Evolutionary conservation across 1,140 invertebrate genomes (phyloP).

Genomic region (Cardiocondyla obscurior): DNA sequence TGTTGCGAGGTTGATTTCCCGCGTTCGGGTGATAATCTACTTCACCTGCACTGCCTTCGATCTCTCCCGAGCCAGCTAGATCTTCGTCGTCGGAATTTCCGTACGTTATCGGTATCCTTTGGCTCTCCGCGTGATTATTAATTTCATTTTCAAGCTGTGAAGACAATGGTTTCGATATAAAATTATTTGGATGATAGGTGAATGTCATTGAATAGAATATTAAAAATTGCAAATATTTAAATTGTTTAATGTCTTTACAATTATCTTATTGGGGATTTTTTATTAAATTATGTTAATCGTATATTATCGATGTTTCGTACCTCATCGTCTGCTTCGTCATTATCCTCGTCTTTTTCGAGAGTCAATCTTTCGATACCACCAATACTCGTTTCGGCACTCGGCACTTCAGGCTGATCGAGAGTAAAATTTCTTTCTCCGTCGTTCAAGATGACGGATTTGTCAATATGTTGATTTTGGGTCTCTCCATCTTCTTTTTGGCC

Average conservation of each 20-base stretch:
- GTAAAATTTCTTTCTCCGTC: slow-evolving; percentile 6
- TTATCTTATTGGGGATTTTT: background rate
- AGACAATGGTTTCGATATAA: background rate
- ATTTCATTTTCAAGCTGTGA: slow-evolving; percentile 56
- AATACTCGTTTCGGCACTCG: slow-evolving; percentile 4
- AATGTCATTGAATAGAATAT: background rate
- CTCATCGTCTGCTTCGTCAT: slow-evolving; percentile 27
- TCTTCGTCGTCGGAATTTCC: slow-evolving; percentile 76
- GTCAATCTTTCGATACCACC: slow-evolving; percentile 29
- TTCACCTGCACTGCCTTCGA: slow-evolving; percentile 73
- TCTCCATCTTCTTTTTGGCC: background rate
- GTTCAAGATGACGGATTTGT: slow-evolving; percentile 21
- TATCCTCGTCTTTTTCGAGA: slow-evolving; percentile 51
- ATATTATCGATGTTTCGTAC: background rate
- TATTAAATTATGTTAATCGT: no score
- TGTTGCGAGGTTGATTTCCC: background rate
- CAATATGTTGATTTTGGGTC: slow-evolving; percentile 21
- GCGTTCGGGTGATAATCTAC: background rate
- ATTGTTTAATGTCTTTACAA: background rate
- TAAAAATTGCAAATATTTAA: background rate
- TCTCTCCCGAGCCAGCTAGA: slow-evolving; percentile 73
- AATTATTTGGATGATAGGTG: background rate
- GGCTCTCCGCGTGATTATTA: slow-evolving; percentile 53
- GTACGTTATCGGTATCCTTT: slow-evolving; percentile 36
- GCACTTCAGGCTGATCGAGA: background rate